These are phyloP conservation scores for Sinonovacula constricta DNA, from an alignment of 1,140 invertebrate genomes.

Conservation along the genomic window DNA sequence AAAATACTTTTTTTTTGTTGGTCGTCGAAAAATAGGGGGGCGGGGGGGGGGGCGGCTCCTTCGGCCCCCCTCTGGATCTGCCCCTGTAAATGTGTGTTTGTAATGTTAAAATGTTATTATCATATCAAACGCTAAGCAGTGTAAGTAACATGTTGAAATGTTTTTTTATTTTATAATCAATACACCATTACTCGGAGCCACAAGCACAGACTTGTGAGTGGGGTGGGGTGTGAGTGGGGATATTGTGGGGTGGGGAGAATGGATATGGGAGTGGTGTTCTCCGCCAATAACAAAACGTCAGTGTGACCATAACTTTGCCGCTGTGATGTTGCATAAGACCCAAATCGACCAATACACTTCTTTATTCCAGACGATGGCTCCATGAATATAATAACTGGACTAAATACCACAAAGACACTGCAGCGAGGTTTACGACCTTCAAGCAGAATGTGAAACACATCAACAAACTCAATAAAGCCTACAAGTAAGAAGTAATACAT, in stretches of 20 bases:
- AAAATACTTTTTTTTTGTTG: too few species aligned
- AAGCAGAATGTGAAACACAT: slow-evolving; percentile 58
- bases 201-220: too few species aligned
- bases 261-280: not conserved
- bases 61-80: too few species aligned
- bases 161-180: too few species aligned
- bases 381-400: not conserved
- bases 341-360: not conserved
- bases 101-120: too few species aligned
- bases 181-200: too few species aligned
- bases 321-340: not conserved
- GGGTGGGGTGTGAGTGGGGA: not conserved
- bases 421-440: not conserved
- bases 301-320: not conserved
- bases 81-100: too few species aligned
- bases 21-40: too few species aligned
- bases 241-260: not conserved
- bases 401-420: not conserved
- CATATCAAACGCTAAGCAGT: too few species aligned
- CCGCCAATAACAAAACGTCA: too few species aligned
- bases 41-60: too few species aligned
- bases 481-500: slow-evolving; percentile 46
- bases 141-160: too few species aligned
- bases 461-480: slow-evolving; percentile 57
- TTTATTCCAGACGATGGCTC: not conserved